Percentiles rank a stretch among this genome's conserved stretches.
phyloP scores from a whole-genome alignment of 2,888 invertebrate species.

The Rhopalosiphum nymphaeae region DNA sequence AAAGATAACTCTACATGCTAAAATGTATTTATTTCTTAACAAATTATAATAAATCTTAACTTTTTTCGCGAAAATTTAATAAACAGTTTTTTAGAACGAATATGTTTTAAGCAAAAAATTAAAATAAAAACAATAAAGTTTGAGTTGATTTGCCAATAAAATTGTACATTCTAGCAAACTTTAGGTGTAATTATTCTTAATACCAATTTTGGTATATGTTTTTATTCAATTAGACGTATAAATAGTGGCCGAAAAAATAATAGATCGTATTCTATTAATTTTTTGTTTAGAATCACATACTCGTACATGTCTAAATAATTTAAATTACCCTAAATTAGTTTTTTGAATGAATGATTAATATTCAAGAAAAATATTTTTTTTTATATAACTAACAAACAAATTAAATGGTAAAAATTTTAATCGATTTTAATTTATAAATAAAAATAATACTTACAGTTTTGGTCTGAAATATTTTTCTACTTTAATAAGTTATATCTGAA shows the following conservation, averaged over 20 bases:
- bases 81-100: neutral
- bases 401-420: neutral
- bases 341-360: neutral
- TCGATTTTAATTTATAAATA: neutral
- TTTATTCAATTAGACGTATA: neutral
- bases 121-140: neutral
- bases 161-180: neutral
- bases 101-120: neutral
- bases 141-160: neutral
- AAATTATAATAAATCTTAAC: neutral
- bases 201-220: neutral
- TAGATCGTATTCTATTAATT: neutral
- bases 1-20: neutral
- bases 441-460: slow-evolving; percentile 32
- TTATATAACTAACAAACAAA: neutral
- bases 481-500: neutral
- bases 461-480: neutral
- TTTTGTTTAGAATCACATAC: neutral
- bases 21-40: neutral
- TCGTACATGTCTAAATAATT: neutral
- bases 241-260: neutral
- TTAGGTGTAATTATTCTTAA: neutral
- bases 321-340: neutral
- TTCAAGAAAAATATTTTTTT: neutral
- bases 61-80: neutral